phyloP scores from a whole-genome alignment of 2,888 invertebrate genomes.

The Lasioglossum calceatum region DNA sequence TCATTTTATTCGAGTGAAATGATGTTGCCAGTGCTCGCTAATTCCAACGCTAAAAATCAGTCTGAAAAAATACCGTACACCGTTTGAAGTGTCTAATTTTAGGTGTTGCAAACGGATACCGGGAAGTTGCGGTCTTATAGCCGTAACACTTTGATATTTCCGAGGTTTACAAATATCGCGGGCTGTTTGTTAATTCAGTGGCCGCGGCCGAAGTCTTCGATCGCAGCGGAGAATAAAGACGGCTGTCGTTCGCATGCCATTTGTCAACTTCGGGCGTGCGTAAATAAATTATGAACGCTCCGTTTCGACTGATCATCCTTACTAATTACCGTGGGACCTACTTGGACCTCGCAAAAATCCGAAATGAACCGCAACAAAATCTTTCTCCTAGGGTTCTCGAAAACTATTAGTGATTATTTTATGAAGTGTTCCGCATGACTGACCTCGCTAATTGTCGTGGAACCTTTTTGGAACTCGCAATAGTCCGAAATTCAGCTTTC shows the following conservation, averaged over 20 bases:
- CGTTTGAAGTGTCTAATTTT: background rate
- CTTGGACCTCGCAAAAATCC: background rate
- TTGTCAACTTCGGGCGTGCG: conserved; percentile 21
- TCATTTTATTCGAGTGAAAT: too few relatives aligned
- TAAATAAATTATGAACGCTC: conserved; percentile 39
- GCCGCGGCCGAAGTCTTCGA: conserved; percentile 59
- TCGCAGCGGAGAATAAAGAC: conserved; percentile 49
- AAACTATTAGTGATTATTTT: background rate
- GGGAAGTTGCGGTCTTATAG: conserved; percentile 30
- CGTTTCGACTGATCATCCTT: background rate
- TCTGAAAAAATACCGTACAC: too few relatives aligned
- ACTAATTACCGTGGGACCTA: background rate
- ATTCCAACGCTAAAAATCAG: too few relatives aligned
- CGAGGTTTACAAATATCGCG: conserved; percentile 62
- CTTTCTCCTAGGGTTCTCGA: background rate
- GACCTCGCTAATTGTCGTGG: background rate
- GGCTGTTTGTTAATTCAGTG: conserved; percentile 67
- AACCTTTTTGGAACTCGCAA: background rate
- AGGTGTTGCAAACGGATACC: background rate
- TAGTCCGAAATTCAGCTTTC: background rate
- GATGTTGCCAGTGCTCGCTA: too few relatives aligned
- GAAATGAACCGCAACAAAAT: background rate
- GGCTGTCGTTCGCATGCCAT: conserved; percentile 44
- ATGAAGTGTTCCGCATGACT: background rate
- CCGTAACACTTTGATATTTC: conserved; percentile 64